These are phyloP conservation scores for Sciurus carolinensis DNA, from an alignment of 2,797 vertebrate species.

Conservation along the genomic window DNA sequence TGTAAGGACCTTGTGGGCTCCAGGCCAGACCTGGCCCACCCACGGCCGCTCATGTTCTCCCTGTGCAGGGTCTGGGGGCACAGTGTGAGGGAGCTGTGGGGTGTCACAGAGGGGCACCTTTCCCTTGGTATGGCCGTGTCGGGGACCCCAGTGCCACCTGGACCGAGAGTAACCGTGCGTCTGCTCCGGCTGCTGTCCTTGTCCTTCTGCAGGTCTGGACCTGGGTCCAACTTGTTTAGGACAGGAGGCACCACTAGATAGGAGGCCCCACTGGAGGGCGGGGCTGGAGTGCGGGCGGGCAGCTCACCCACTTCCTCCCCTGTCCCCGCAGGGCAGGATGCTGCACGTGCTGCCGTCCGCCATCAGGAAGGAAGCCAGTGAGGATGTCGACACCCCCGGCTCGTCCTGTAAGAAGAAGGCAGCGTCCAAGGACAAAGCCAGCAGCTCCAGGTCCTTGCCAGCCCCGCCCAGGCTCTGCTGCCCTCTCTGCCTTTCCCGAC, in stretches of 20 bases:
- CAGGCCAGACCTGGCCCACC: neutral
- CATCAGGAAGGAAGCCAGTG: slow-evolving; percentile 93
- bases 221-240: rapidly evolving
- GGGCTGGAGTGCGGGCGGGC: too few relatives aligned
- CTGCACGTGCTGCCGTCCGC: slow-evolving; percentile 96
- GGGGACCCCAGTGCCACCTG: rapidly evolving
- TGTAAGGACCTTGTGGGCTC: too few relatives aligned
- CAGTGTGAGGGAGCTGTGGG: rapidly evolving
- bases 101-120: rapidly evolving
- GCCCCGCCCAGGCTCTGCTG: too few relatives aligned
- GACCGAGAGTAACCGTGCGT: rapidly evolving
- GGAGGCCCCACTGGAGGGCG: neutral
- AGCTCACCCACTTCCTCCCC: neutral
- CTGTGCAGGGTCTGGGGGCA: neutral
- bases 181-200: rapidly evolving
- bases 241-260: rapidly evolving
- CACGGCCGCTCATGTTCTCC: too few relatives aligned
- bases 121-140: neutral
- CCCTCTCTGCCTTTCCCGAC: neutral
- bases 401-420: slow-evolving; percentile 95
- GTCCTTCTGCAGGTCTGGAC: rapidly evolving
- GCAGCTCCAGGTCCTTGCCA: slow-evolving; percentile 92
- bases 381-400: slow-evolving; percentile 85
- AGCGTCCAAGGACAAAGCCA: slow-evolving; percentile 95
- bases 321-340: slow-evolving; percentile 93